Base-by-base conservation (phyloP, 2,888 invertebrate species). In the Acleris emargana region DNA sequence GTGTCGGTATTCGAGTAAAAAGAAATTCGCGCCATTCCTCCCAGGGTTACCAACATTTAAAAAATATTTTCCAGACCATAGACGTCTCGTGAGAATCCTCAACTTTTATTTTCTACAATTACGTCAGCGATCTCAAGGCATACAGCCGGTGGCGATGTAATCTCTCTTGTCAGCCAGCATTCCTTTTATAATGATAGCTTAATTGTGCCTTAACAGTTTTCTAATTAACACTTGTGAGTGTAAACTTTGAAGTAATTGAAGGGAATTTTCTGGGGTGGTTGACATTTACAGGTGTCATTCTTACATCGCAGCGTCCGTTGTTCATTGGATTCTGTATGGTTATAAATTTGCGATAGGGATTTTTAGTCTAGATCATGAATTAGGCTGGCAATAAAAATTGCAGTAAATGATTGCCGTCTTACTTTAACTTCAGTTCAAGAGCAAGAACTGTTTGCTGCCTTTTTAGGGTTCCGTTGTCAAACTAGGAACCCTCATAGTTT, bases 201-300 rank as follows among this genome's bases (percentile, higher is more conserved):
- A 64, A 64, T 64, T 49, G 64, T 59, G n/a, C 53, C 42, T 50
- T 62, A 52, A 64, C 59, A 28, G 59, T 55, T 64, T 63, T 59
- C 64, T 64, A 60, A 64, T 64, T 64, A 64, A 64, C 64, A 60
- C 64, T 64, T 52, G 20, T 58, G 53, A 53, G 64, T 55, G 28
- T 64, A 59, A 28, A 54, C 28, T 64, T 64, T 59, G 43, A 54
- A 58, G 49, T 60, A 43, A 50, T 60, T 57, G 9, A 42, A 38
- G 17, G 42, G 13, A 42, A 38, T 55, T 43, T 59, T 49, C 54
- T 47, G 59, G 43, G 64, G 64, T 59, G 32, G 53, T 25, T 64
- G 64, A 64, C 55, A 58, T 64, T 59, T 45, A 45, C 45, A 1
- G 38, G 38, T 38, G 3, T 38, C 1, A 9, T 38, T 38, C 38